phyloP scores from a whole-genome alignment of 2,113 vertebrate genomes.

The Oreotrochilus melanogaster region DNA sequence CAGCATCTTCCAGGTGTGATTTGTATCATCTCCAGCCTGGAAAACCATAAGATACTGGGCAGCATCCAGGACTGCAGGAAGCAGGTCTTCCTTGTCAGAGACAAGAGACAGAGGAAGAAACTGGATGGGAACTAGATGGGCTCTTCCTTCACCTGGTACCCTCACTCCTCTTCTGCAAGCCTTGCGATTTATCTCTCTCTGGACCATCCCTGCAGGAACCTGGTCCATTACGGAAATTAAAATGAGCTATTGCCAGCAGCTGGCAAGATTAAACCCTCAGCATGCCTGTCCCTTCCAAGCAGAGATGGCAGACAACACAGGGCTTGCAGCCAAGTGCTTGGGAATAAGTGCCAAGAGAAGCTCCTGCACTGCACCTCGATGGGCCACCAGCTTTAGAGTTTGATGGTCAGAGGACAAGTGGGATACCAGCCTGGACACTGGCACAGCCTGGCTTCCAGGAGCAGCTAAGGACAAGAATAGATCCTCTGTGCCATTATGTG shows the following conservation, averaged over 20 bases:
- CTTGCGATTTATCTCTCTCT: constrained; percentile 34
- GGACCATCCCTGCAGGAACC: constrained; percentile 42
- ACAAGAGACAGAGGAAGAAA: constrained; percentile 17
- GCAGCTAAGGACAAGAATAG: accelerated
- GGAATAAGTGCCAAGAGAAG: constrained; percentile 6
- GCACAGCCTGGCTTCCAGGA: background rate
- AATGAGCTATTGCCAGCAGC: constrained; percentile 63
- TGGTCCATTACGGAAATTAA: constrained; percentile 74
- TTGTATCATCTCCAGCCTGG: background rate
- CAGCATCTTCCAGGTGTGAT: constrained; percentile 26
- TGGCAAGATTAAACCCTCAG: constrained; percentile 41
- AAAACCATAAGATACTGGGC: background rate
- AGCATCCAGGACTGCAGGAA: constrained; percentile 36
- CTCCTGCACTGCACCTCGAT: background rate
- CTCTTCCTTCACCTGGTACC: constrained; percentile 1
- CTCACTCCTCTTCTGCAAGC: background rate
- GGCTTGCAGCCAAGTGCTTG: background rate
- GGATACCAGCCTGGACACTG: background rate
- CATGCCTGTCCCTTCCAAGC: background rate
- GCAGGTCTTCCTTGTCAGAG: background rate
- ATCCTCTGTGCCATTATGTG: accelerated
- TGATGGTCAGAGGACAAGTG: background rate
- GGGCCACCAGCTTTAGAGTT: background rate
- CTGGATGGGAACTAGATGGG: constrained; percentile 4
- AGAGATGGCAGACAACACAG: constrained; percentile 5